Base-by-base conservation (phyloP, 92 coral and sea anemone genomes). In the Paragorgia papillata region DNA sequence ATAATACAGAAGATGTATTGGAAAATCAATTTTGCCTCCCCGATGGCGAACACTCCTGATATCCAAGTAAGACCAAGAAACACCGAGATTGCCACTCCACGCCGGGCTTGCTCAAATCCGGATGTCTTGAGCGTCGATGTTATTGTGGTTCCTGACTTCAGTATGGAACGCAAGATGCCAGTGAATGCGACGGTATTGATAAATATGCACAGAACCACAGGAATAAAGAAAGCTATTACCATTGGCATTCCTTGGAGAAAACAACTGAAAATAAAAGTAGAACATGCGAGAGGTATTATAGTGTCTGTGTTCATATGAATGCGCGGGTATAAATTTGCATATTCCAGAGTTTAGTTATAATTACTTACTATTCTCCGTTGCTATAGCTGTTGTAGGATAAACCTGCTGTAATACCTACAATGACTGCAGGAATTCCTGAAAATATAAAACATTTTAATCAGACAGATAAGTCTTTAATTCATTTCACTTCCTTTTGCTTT, bases 11-110 rank as follows among this genome's bases (percentile, higher is more conserved):
- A 79, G 34, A 79, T 49, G 20, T 63, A 79, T 54, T 79, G 74
- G 59, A 79, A 79, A 7, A 65, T 32, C 63, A 79, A 39, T 22
- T 65, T 79, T 17, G 83, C 83, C 27, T 79, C 83, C 39, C 33
- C 37, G n/a, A 79, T 65, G 20, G 83, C 75, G 2, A 79, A 55
- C 33, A 73, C 83, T 26, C 83, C 83, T 26, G 63, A 79, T 8
- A 50, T 19, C 83, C 83, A 79, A 13, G 83, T 79, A 15, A 79
- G 75, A 15, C 83, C 83, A 31, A 79, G 83, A 7, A 79, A 69
- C 32, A 79, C 83, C 34, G 69, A 31, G 41, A 79, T 66, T 14
- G 83, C 64, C 9, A 79, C 74, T 7, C 83, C 83, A 0, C 64
- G 67, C 18, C 83, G 66, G 20, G 53, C 55, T 17, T 73, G 48